phyloP scores from a whole-genome alignment of 2,888 invertebrate species.

The Trichopoda pennipes region DNA sequence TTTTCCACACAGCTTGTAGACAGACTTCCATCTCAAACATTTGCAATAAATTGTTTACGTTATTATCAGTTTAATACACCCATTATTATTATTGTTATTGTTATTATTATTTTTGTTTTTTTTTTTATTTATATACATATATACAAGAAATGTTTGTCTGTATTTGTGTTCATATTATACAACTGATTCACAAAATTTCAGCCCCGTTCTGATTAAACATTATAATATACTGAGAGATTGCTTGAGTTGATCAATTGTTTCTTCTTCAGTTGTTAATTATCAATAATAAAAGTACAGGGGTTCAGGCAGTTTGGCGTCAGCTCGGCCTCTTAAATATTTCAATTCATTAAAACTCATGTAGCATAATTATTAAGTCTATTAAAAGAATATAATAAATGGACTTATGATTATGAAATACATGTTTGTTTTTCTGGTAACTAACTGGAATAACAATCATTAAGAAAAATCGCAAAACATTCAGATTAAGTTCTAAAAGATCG shows the following conservation, averaged over 20 bases:
- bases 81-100: constrained; percentile 5
- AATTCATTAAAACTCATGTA: constrained; percentile 39
- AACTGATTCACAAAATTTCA: constrained; percentile 21
- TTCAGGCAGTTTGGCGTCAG: constrained; percentile 36
- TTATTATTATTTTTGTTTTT: background rate
- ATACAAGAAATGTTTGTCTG: background rate
- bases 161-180: constrained; percentile 6
- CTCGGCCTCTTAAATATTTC: constrained; percentile 16
- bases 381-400: background rate
- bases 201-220: constrained; percentile 42
- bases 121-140: background rate
- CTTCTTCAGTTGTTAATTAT: constrained; percentile 24
- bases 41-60: constrained; percentile 12
- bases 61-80: constrained; percentile 50
- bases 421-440: background rate
- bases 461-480: background rate
- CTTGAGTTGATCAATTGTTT: constrained; percentile 44
- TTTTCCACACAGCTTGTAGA: constrained; percentile 23
- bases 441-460: background rate
- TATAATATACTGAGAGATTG: background rate
- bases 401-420: constrained; percentile 29
- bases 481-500: background rate
- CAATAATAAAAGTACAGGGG: constrained; percentile 12
- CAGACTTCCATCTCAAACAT: constrained; percentile 36
- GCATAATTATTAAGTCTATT: constrained; percentile 31